A percentile compares a stretch with the other conserved stretches of the same genome.
phyloP scores from a whole-genome alignment of 2,113 vertebrate species.

The Antechinus flavipes region DNA sequence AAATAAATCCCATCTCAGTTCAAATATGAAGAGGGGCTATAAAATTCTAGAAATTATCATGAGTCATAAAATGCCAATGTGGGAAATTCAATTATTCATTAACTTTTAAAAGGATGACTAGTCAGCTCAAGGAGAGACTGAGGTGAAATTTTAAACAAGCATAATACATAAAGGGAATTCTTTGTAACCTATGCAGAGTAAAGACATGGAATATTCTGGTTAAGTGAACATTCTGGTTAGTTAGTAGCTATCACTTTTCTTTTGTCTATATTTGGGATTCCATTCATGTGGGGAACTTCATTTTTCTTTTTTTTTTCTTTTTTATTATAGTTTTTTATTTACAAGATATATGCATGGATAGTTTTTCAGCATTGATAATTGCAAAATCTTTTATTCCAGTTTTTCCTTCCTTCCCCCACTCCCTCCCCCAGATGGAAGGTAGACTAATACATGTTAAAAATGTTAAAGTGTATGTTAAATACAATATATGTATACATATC shows the following conservation, averaged over 20 bases:
- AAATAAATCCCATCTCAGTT: slow-evolving; percentile 40
- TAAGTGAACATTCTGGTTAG: slow-evolving; percentile 43
- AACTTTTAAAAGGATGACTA: slow-evolving; percentile 53
- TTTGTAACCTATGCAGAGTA: not conserved
- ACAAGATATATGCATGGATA: too few relatives aligned
- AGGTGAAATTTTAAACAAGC: slow-evolving; percentile 31
- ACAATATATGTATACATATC: too few relatives aligned
- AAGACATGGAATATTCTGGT: slow-evolving; percentile 41
- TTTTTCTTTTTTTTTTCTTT: too few relatives aligned
- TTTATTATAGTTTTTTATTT: too few relatives aligned
- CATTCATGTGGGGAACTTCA: too few relatives aligned
- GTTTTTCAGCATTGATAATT: too few relatives aligned
- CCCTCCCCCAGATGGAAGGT: too few relatives aligned
- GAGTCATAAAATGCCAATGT: slow-evolving; percentile 60
- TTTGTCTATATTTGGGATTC: not conserved
- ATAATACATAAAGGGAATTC: slow-evolving; percentile 48
- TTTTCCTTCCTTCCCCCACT: too few relatives aligned
- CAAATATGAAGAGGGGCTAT: slow-evolving; percentile 50
- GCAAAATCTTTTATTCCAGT: too few relatives aligned
- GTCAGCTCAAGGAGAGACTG: slow-evolving; percentile 40
- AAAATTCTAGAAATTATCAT: slow-evolving; percentile 69
- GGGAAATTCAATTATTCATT: slow-evolving; percentile 67
- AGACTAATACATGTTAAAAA: too few relatives aligned
- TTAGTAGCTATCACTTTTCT: not conserved
- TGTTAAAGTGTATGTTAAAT: too few relatives aligned